phyloP scores from a whole-genome alignment of 2,888 invertebrate genomes.

The Dynastes grantii region DNA sequence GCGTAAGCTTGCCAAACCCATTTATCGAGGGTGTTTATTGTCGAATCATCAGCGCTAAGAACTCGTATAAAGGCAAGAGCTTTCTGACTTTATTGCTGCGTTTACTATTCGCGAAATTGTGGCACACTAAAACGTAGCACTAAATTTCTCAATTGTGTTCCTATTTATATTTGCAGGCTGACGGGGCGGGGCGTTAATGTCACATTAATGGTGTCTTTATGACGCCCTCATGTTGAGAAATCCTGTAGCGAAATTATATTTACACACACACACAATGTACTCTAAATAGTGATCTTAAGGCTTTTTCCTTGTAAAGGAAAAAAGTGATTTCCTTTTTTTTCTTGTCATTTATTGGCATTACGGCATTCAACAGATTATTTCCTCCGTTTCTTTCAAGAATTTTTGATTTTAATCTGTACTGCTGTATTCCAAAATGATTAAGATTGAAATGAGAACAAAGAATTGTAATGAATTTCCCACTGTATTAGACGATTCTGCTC shows the following conservation, averaged over 20 bases:
- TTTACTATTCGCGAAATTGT: conserved; percentile 29
- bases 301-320: too few relatives aligned
- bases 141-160: conserved; percentile 27
- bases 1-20: too few relatives aligned
- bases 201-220: conserved; percentile 3
- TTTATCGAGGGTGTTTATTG: conserved; percentile 8
- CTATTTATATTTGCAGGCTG: conserved; percentile 4
- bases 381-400: too few relatives aligned
- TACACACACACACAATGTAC: not conserved
- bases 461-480: too few relatives aligned
- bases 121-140: not conserved
- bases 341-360: too few relatives aligned
- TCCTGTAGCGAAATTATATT: not conserved
- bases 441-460: too few relatives aligned
- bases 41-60: not conserved
- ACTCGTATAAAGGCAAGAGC: not conserved
- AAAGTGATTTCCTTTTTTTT: too few relatives aligned
- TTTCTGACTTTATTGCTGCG: conserved; percentile 10
- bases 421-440: too few relatives aligned
- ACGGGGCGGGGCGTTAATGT: conserved; percentile 4
- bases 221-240: not conserved
- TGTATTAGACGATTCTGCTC: too few relatives aligned
- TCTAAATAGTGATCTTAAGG: too few relatives aligned
- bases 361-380: too few relatives aligned
- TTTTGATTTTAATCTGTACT: too few relatives aligned